Evolutionary conservation across 2,888 invertebrate genomes (phyloP), one percentile per base, ranked within the genome.

Genomic region (Calliphora vomitoria): DNA sequence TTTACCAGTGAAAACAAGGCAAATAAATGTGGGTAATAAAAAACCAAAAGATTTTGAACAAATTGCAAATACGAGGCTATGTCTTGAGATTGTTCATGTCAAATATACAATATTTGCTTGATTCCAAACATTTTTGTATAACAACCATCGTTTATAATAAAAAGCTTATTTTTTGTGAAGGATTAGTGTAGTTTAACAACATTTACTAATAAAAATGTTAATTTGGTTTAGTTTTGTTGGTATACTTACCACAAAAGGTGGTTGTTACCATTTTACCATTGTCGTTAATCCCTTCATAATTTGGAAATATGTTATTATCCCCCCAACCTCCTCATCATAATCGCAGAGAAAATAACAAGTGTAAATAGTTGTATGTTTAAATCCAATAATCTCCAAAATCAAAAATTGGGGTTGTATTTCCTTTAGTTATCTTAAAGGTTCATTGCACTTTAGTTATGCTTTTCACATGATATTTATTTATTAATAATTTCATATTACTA

Each of bases 371-470:
- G 50, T 25, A 25, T 25, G n/a, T 50, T n/a, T 58, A 41, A 11
- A 20, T 20, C 38, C 55, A 8, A 25, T 60, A 53, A 60, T 31
- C 41, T 2, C 2, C 0, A 15, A 20, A 53, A 20, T 72, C 44
- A 62, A 50, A 60, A 50, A 62, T 47, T 38, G 10, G 55, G 11
- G 20, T 8, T 31, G 74, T 38, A 50, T 47, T 60, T 8, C 10
- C 18, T 50, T 11, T 41, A 20, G 18, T 55, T 66, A 11, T 55
- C 31, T 47, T 20, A 53, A 35, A 41, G 68, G 72, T 82, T 84
- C 84, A 87, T 20, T 87, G 84, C 78, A 78, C 81, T 87, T 87
- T 87, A 3, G 87, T 47, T 72, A 87, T 47, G 87, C 64, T 74
- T 82, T 87, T 87, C 81, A 83, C 55, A 79, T 62, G 38, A 55